A percentile compares a stretch with the other conserved stretches of the same genome.
Conservation (phyloP, 2,888 invertebrate genomes). For the Lasioglossum zephyrum region DNA sequence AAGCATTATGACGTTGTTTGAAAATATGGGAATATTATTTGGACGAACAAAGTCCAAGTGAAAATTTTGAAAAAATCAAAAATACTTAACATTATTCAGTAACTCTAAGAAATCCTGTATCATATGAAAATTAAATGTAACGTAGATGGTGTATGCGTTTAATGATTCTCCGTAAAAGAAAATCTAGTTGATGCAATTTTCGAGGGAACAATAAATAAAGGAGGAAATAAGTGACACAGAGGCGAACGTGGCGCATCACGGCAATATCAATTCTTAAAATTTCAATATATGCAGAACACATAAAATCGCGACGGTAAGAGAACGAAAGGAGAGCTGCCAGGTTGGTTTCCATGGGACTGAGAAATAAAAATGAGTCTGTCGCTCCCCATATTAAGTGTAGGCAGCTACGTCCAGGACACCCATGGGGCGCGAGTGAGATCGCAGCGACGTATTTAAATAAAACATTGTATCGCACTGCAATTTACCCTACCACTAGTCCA, state of each 20-base stretch:
- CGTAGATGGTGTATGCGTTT: neutral
- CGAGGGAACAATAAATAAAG: neutral
- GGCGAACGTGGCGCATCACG: neutral
- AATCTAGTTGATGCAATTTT: neutral
- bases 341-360: constrained; percentile 72
- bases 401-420: constrained; percentile 80
- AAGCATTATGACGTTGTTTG: too few species aligned
- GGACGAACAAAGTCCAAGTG: too few species aligned
- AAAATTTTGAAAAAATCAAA: too few species aligned
- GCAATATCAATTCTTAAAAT: constrained; percentile 18
- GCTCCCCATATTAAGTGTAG: constrained; percentile 82
- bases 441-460: constrained; percentile 82
- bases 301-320: constrained; percentile 63
- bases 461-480: constrained; percentile 81
- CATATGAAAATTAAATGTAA: neutral
- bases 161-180: neutral
- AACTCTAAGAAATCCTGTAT: neutral
- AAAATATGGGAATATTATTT: too few species aligned
- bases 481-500: constrained; percentile 65
- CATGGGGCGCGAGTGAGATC: constrained; percentile 79
- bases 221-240: neutral
- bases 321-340: constrained; percentile 49
- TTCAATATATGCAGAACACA: constrained; percentile 31
- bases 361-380: constrained; percentile 82
- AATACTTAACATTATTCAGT: too few species aligned